These are phyloP conservation scores for Caenorhabditis sulstoni DNA, from an alignment of 2,888 invertebrate genomes.

Conservation along the genomic window DNA sequence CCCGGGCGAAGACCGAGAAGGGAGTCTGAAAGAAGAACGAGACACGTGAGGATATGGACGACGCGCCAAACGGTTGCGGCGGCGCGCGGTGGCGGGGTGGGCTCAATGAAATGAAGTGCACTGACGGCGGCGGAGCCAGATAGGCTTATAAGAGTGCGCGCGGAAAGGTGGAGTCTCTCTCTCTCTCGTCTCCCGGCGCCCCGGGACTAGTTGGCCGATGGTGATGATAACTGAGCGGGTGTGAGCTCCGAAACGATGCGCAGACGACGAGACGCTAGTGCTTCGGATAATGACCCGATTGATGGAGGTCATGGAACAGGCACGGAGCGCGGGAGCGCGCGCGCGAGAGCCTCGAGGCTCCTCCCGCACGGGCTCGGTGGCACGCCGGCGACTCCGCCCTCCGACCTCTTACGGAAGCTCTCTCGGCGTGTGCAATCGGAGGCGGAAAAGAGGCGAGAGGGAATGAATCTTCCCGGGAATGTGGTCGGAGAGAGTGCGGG, in stretches of 20 bases:
- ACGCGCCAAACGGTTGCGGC: not conserved
- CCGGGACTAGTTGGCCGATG: conserved; percentile 44
- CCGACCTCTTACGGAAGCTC: conserved; percentile 60
- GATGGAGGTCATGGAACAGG: conserved; percentile 56
- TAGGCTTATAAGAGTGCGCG: conserved; percentile 63
- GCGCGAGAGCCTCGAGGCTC: conserved; percentile 14
- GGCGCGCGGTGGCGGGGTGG: conserved; percentile 15
- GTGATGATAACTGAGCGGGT: conserved; percentile 38
- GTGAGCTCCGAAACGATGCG: conserved; percentile 16
- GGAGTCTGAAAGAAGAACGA: conserved; percentile 1
- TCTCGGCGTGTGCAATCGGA: conserved; percentile 32
- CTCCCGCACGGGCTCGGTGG: conserved; percentile 16
- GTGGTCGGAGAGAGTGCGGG: conserved; percentile 26
- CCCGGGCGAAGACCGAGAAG: conserved; percentile 22
- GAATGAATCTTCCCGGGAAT: conserved; percentile 40
- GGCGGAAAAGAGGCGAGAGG: conserved; percentile 49
- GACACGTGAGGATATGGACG: conserved; percentile 18
- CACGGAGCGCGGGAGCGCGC: conserved; percentile 25
- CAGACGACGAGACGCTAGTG: conserved; percentile 27
- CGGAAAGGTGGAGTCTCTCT: conserved; percentile 58
- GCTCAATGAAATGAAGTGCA: conserved; percentile 24
- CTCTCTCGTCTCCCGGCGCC: conserved; percentile 18
- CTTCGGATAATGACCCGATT: conserved; percentile 44
- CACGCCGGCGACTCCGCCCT: conserved; percentile 47
- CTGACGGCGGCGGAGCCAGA: conserved; percentile 51